Evolutionary conservation across 2,888 invertebrate genomes (phyloP), one percentile per base, ranked within the genome.

Genomic region (Drosophila birchii): DNA sequence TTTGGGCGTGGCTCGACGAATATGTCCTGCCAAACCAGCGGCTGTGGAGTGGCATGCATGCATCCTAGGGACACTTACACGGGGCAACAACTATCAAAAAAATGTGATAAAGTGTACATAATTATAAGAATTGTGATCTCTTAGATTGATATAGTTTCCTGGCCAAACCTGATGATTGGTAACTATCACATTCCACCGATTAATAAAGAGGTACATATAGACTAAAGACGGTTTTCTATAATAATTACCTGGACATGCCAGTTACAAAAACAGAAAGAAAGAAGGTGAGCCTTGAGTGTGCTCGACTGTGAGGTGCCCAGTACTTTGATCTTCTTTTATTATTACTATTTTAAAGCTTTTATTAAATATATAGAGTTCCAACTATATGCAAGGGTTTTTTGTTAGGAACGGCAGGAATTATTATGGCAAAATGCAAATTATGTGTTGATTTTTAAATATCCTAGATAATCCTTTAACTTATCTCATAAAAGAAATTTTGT

Each of bases 1-100:
- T 34, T 51, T 51, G 51, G 51, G 51, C 34, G 51, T 51, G 51
- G 51, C 51, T 34, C 34, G 9, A 16, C 34, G 51, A 51, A 34
- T 34, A 34, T 51, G 20, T 16, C 20, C 20, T 20, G 34, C 20
- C 20, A 51, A 51, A 6, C 34, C 8, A 34, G 16, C 34, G 20
- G 16, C 51, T 20, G 20, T 34, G 34, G 20, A 16, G 20, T 16
- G 20, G 16, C 41, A 3, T 34, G 34, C 16, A 51, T 34, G 34
- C 51, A 51, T 51, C 8, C 51, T 34, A 14, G 20, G 34, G 9
- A 34, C 51, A 20, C 5, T 34, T 51, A 51, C 49, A 47, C 12
- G n/a, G 6, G 47, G n/a, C 18, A 11, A 18, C n/a, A 16, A 26
- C 44, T 16, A 9, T n/a, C 5, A 4, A 32, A 18, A 49, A 7